Evolutionary conservation across 1,140 invertebrate species (phyloP).

Genomic region (Parasteatoda tepidariorum): DNA sequence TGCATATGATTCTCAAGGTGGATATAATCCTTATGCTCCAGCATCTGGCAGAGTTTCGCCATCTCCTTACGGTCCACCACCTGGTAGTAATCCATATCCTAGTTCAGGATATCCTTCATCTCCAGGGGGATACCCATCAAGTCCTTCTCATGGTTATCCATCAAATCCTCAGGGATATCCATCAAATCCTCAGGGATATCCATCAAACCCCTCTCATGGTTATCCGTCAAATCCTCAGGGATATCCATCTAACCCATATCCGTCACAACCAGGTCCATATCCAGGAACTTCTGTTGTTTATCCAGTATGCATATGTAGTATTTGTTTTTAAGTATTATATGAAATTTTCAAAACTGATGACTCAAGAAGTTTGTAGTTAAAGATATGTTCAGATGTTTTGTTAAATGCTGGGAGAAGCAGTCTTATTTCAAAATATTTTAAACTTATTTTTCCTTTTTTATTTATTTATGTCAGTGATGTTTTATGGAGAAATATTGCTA

Average conservation of each 20-base stretch:
- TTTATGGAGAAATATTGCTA: too few relatives aligned
- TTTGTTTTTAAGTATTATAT: background rate
- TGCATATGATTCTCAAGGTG: slow-evolving; percentile 2
- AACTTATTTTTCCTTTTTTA: too few relatives aligned
- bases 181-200: background rate
- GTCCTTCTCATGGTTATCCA: slow-evolving; percentile 20
- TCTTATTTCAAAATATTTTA: too few relatives aligned
- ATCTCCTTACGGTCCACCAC: slow-evolving; percentile 51
- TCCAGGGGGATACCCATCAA: slow-evolving; percentile 34
- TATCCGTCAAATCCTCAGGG: slow-evolving; percentile 24
- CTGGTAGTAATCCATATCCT: slow-evolving; percentile 16
- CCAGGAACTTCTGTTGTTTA: slow-evolving; percentile 51
- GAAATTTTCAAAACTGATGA: background rate
- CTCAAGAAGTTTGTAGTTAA: background rate
- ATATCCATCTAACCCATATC: slow-evolving; percentile 34
- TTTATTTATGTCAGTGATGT: too few relatives aligned
- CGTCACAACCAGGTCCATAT: slow-evolving; percentile 46
- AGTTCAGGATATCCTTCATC: background rate
- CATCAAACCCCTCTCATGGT: background rate
- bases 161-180: background rate
- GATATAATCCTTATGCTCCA: slow-evolving; percentile 20
- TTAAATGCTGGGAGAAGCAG: too few relatives aligned
- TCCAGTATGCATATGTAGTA: slow-evolving; percentile 1
- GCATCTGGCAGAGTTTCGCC: slow-evolving; percentile 18
- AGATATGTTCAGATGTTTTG: too few relatives aligned